Base-by-base conservation (phyloP, 2,888 invertebrate genomes). In the Ditylenchus weischeri region DNA sequence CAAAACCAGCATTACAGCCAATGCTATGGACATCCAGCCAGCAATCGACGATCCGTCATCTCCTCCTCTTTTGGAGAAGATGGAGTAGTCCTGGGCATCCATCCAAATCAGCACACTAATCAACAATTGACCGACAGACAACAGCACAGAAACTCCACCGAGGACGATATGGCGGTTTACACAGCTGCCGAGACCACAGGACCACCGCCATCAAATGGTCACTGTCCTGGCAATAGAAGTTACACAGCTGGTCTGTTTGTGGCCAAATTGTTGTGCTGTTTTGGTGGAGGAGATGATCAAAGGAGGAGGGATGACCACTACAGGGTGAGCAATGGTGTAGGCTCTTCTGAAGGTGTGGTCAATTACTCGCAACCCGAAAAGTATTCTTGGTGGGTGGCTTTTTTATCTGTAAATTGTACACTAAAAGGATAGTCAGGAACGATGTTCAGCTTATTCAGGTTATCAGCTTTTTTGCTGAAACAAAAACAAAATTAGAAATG, bases 261-360 rank as follows among this genome's bases (percentile, higher is more conserved):
- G 35, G 49, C 66, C 54, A 47, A 66, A 57, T 62, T 66, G 29
- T 29, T 66, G 54, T 66, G 66, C 54, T 66, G 66, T 62, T 65
- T 66, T 54, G 43, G 66, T 18, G 51, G 51, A 38, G 21, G 43
- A 54, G 54, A 54, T 43, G 51, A 29, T 19, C 50, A 43, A 18
- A 35, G 29, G 29, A 35, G 54, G 38, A 57, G 50, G 38, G 63
- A 54, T 23, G 51, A n/a, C 23, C 64, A 23, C 49, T 57, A 43
- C 36, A 49, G 19, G 19, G 18, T 43, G 62, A 19, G 18, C 35
- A 38, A 51, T 51, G 38, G 11, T 48, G 47, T 36, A 50, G 23
- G 47, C 47, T n/a, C 49, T 38, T 18, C 21, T 11, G 49, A 50
- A 21, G 57, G 49, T 18, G 58, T 38, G 23, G 38, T 57, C 19